Evolutionary conservation across 1,140 invertebrate genomes (phyloP).

Genomic region (Drosophila kanapiae): DNA sequence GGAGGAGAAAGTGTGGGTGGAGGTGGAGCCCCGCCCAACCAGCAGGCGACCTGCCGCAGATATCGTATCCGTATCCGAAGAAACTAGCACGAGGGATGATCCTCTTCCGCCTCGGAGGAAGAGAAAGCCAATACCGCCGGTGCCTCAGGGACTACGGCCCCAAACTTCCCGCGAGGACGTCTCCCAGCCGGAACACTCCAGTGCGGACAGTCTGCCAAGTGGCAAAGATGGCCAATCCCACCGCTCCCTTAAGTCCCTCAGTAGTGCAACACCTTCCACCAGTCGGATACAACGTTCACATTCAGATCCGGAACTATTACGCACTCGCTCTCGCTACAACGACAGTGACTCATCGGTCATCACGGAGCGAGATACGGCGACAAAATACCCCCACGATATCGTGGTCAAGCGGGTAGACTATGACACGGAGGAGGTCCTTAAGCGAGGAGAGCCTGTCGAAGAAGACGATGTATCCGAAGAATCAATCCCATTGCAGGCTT

Average conservation of each 20-base stretch:
- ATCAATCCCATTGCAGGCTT: background rate
- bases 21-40: background rate
- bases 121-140: background rate
- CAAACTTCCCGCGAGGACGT: background rate
- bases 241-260: background rate
- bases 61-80: background rate
- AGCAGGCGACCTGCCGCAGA: background rate
- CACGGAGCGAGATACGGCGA: too few relatives aligned
- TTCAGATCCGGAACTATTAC: background rate
- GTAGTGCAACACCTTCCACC: background rate
- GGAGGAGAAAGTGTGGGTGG: slow-evolving; percentile 1
- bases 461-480: background rate
- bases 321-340: background rate
- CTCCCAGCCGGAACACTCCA: slow-evolving; percentile 11
- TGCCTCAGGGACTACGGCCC: background rate
- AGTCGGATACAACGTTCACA: background rate
- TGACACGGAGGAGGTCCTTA: slow-evolving; percentile 7
- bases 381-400: background rate
- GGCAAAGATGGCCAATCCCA: background rate
- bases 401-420: background rate
- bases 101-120: background rate
- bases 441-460: rapidly evolving
- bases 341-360: background rate
- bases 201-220: background rate
- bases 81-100: slow-evolving; percentile 9